These are phyloP conservation scores for Gastracanthus pulcherrimus DNA, from an alignment of 2,888 invertebrate species.

Conservation along the genomic window DNA sequence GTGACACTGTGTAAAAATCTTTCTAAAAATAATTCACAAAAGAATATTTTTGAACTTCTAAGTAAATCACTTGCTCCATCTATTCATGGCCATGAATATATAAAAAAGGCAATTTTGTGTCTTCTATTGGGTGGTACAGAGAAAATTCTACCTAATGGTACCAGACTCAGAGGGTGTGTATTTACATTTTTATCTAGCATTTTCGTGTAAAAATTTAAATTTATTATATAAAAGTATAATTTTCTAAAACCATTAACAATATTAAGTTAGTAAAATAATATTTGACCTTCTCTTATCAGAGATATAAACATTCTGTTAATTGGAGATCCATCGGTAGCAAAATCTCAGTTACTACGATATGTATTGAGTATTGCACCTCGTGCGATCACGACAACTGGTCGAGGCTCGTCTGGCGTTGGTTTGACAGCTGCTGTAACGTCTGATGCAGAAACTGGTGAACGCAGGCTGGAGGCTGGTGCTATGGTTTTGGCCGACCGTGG, in stretches of 20 bases:
- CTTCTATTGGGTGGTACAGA: constrained; percentile 96
- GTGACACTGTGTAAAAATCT: constrained; percentile 92
- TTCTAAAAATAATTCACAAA: constrained; percentile 82
- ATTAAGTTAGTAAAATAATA: constrained; percentile 6
- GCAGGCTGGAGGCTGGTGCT: constrained; percentile 96
- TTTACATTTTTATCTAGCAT: constrained; percentile 3
- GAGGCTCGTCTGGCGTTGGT: constrained; percentile 99
- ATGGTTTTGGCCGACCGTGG: constrained; percentile 99
- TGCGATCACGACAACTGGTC: constrained; percentile 97
- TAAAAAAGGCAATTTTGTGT: constrained; percentile 97
- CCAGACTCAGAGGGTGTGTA: constrained; percentile 89
- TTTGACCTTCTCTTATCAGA: constrained; percentile 69
- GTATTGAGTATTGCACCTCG: constrained; percentile 96
- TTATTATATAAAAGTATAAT: background rate
- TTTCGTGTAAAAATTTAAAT: constrained; percentile 19
- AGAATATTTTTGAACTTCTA: constrained; percentile 92
- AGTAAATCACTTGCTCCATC: constrained; percentile 97
- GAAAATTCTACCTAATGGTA: constrained; percentile 94
- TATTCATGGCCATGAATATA: constrained; percentile 97
- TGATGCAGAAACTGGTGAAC: constrained; percentile 94
- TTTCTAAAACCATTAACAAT: background rate
- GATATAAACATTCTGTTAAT: constrained; percentile 95
- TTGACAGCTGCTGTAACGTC: constrained; percentile 98
- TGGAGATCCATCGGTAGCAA: constrained; percentile 99
- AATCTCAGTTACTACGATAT: constrained; percentile 96